Percentiles rank a stretch among this genome's conserved stretches.
phyloP scores from a whole-genome alignment of 2,797 vertebrate species.

The Petrocephalus sullivani region DNA sequence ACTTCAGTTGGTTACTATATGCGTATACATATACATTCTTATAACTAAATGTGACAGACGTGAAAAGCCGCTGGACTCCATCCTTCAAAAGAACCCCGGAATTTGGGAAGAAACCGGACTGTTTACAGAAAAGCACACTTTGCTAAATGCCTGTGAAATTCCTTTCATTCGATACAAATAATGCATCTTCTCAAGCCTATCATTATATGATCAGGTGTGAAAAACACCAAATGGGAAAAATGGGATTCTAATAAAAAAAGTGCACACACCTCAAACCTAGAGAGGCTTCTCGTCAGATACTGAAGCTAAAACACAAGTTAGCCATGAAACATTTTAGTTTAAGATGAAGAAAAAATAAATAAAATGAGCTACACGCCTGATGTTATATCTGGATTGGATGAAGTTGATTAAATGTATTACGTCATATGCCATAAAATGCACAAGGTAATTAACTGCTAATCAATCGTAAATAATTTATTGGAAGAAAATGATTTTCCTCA shows the following conservation, averaged over 20 bases:
- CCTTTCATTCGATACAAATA: slow-evolving; percentile 11
- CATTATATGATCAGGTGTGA: slow-evolving; percentile 1
- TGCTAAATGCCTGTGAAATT: slow-evolving; percentile 11
- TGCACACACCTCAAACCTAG: neutral
- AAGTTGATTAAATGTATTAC: neutral
- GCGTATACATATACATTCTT: neutral
- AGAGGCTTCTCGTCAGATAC: neutral
- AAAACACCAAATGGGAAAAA: neutral
- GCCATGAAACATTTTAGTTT: neutral
- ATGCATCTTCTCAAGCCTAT: neutral
- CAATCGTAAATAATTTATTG: slow-evolving; percentile 2
- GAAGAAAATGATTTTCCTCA: neutral
- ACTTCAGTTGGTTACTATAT: neutral
- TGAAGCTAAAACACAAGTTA: neutral
- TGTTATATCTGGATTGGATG: neutral
- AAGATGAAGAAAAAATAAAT: neutral
- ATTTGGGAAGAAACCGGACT: neutral
- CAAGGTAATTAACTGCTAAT: neutral
- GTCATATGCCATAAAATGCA: neutral
- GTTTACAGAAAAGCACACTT: slow-evolving; percentile 12
- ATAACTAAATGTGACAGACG: neutral
- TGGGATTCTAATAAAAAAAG: slow-evolving; percentile 11
- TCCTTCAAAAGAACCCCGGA: slow-evolving; percentile 28
- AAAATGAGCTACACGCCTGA: neutral
- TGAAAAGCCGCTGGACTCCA: neutral